Evolutionary conservation across 2,797 vertebrate species (phyloP), one percentile per base, ranked within the genome.

Genomic region (Eurystomus glaucurus): DNA sequence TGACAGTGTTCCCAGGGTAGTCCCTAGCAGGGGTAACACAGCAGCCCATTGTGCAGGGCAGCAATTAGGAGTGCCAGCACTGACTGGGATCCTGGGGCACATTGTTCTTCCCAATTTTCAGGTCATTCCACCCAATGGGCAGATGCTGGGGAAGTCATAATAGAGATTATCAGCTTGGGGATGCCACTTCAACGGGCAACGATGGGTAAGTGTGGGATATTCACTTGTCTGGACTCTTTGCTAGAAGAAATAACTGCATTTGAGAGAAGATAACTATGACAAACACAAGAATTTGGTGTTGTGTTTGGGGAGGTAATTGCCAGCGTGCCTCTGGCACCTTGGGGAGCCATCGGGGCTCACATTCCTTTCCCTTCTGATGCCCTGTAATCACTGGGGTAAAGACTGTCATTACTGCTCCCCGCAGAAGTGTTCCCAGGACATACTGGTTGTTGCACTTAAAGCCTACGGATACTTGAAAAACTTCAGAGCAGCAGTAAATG

Each of bases 51-150:
- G 81, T 96, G 78, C 62, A 54, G 71, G 31, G 50, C 58, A 80
- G 88, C 78, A 96, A 96, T 97, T 96, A 96, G 69, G 69, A 95
- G 75, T 91, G 57, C 78, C 93, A 92, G 88, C 2, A 0, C 64
- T 94, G 88, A 93, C 14, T 91, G 82, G 93, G 81, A 85, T 88
- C 81, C 93, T 68, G 70, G 85, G 90, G 70, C 21, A 1, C 89
- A 95, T 94, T 94, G 92, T 94, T 96, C 68, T 83, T 92, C 78
- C 64, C 12, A 54, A 90, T 93, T 97, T 97, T 96, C 94, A 96
- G 88, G 94, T 95, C 96, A 91, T 96, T 96, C 86, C 92, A 95
- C 90, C 88, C 85, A 91, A 91, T 68, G 61, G 90, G 37, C 90
- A 96, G 84, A 96, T 85, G 86, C 81, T 92, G 50, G 28, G 78